These are phyloP conservation scores for Drosophila murphyi DNA, from an alignment of 1,140 invertebrate species.

Conservation along the genomic window DNA sequence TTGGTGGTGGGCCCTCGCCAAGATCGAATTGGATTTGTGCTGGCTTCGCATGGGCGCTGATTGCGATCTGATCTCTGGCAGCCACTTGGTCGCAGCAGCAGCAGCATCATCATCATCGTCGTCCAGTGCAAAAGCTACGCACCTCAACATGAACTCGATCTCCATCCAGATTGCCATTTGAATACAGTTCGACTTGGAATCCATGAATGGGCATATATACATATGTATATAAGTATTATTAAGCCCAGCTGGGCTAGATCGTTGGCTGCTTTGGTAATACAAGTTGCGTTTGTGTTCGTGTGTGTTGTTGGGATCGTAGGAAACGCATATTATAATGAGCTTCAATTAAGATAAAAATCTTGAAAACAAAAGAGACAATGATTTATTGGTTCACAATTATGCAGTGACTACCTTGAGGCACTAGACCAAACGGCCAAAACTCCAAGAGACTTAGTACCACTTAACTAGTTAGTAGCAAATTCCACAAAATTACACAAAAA, in stretches of 20 bases:
- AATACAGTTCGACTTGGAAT: slow-evolving; percentile 20
- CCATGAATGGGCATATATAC: slow-evolving; percentile 47
- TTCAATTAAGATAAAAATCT: slow-evolving; percentile 82
- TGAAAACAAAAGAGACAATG: slow-evolving; percentile 76
- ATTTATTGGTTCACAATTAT: slow-evolving; percentile 80
- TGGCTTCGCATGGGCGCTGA: slow-evolving; percentile 35
- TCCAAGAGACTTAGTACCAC: slow-evolving; percentile 6
- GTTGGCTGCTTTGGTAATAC: slow-evolving; percentile 55
- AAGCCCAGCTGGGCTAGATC: slow-evolving; percentile 16
- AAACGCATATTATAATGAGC: slow-evolving; percentile 82
- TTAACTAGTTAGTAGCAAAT: slow-evolving; percentile 16
- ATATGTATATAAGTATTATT: not conserved
- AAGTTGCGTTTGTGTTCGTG: slow-evolving; percentile 40
- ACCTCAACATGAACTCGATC: slow-evolving; percentile 28
- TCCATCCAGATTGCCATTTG: slow-evolving; percentile 38
- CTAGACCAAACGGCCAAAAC: slow-evolving; percentile 42
- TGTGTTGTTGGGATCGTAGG: slow-evolving; percentile 48
- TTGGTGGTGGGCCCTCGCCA: slow-evolving; percentile 73
- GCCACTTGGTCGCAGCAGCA: not conserved
- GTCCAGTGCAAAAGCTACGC: slow-evolving; percentile 63
- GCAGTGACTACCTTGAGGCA: slow-evolving; percentile 63
- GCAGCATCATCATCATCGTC: not conserved
- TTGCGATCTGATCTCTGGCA: slow-evolving; percentile 66
- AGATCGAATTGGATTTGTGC: slow-evolving; percentile 50
- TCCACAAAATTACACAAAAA: not conserved